Evolutionary conservation across 2,888 invertebrate species (phyloP).

Genomic region (Eupithecia abbreviata): DNA sequence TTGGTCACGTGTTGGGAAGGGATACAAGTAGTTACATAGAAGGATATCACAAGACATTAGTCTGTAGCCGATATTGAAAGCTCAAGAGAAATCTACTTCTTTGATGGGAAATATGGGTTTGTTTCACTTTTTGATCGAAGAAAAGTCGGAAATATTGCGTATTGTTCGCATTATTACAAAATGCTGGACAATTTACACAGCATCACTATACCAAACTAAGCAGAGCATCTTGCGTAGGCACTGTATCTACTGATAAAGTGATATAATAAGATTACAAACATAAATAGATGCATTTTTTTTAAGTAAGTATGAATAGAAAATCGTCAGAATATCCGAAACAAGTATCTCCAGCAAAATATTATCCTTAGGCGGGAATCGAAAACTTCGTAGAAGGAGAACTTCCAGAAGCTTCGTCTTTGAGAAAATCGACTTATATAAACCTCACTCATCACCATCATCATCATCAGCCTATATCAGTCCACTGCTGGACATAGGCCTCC

Average conservation of each 20-base stretch:
- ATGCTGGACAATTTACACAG: background rate
- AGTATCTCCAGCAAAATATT: no score
- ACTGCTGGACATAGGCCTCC: no score
- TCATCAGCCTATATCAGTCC: no score
- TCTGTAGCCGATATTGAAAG: background rate
- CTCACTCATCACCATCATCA: no score
- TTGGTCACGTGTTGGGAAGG: slow-evolving; percentile 24
- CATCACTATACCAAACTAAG: background rate
- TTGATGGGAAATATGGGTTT: background rate
- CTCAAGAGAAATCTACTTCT: background rate
- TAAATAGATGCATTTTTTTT: no score
- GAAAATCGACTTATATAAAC: background rate
- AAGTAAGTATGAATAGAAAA: no score
- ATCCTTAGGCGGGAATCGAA: no score
- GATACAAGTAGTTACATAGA: background rate
- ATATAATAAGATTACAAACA: no score
- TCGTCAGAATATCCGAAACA: no score
- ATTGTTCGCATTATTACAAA: background rate
- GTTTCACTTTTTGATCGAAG: background rate
- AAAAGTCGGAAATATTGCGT: background rate
- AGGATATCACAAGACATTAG: background rate
- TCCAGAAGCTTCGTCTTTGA: background rate
- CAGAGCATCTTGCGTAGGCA: background rate
- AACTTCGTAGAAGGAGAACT: no score
- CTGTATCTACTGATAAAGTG: no score